Percentiles rank a stretch among this genome's conserved stretches.
These are phyloP conservation scores for Nowickia ferox DNA, from an alignment of 2,888 invertebrate genomes.

Conservation along the genomic window DNA sequence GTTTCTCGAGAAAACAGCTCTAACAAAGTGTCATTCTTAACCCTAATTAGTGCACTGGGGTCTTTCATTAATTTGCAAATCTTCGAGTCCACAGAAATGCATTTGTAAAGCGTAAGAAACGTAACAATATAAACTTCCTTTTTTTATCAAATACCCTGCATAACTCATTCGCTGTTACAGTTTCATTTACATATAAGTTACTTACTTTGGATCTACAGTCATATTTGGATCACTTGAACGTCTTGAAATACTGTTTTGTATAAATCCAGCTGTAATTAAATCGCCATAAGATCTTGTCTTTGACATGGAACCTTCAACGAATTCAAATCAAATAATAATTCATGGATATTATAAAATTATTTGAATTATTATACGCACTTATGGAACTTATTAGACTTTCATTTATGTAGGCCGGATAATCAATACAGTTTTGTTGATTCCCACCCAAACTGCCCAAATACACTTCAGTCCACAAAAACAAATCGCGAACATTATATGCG, in stretches of 20 bases:
- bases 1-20: too few relatives aligned
- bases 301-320: conserved; percentile 85
- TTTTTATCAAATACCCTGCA: too few relatives aligned
- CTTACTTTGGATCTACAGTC: conserved; percentile 88
- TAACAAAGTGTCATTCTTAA: too few relatives aligned
- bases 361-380: conserved; percentile 72
- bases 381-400: conserved; percentile 78
- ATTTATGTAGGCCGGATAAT: conserved; percentile 80
- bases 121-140: too few relatives aligned
- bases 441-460: conserved; percentile 87
- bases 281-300: conserved; percentile 95
- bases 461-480: conserved; percentile 93
- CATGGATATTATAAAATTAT: not conserved
- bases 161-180: too few relatives aligned
- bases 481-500: conserved; percentile 91
- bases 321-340: not conserved
- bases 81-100: too few relatives aligned
- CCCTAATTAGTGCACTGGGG: too few relatives aligned
- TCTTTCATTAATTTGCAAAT: too few relatives aligned
- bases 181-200: conserved; percentile 54
- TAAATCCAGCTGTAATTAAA: conserved; percentile 86
- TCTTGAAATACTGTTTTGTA: conserved; percentile 85
- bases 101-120: too few relatives aligned
- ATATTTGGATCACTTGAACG: conserved; percentile 94
- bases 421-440: conserved; percentile 82